These are phyloP conservation scores for Heliothis subflexa DNA, from an alignment of 1,140 invertebrate species.

Conservation along the genomic window DNA sequence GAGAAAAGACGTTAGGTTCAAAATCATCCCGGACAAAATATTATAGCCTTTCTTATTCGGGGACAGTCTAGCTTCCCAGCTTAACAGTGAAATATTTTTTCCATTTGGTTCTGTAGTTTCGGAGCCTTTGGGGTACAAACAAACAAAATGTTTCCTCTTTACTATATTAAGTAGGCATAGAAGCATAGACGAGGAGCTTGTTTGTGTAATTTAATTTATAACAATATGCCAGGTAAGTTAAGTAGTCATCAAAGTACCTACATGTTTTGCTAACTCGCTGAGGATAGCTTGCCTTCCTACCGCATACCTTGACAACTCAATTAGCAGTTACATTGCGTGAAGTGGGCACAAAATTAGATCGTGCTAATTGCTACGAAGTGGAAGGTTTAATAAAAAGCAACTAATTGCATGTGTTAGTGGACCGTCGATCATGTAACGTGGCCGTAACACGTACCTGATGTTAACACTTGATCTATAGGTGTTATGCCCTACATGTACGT, in stretches of 20 bases:
- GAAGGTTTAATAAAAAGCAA: conserved; percentile 76
- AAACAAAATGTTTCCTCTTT: no score
- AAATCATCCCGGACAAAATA: no score
- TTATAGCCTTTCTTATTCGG: no score
- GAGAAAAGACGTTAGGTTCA: no score
- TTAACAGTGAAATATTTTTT: no score
- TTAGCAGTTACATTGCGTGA: conserved; percentile 75
- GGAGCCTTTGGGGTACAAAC: no score
- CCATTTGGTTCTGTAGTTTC: no score
- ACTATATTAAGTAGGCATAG: no score
- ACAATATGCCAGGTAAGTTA: background rate
- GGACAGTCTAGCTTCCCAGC: no score
- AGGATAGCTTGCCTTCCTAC: conserved; percentile 10
- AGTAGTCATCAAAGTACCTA: background rate
- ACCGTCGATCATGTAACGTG: conserved; percentile 36
- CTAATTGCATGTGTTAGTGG: conserved; percentile 63
- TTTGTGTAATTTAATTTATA: no score
- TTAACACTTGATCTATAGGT: background rate
- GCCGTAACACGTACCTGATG: conserved; percentile 15
- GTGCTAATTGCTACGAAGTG: conserved; percentile 74
- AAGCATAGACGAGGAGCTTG: no score
- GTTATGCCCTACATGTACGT: background rate
- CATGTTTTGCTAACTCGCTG: conserved; percentile 27
- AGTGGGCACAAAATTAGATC: conserved; percentile 79
- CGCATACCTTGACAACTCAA: conserved; percentile 76